phyloP scores from a whole-genome alignment of 2,888 invertebrate genomes.

The Netelia fuscicornis region DNA sequence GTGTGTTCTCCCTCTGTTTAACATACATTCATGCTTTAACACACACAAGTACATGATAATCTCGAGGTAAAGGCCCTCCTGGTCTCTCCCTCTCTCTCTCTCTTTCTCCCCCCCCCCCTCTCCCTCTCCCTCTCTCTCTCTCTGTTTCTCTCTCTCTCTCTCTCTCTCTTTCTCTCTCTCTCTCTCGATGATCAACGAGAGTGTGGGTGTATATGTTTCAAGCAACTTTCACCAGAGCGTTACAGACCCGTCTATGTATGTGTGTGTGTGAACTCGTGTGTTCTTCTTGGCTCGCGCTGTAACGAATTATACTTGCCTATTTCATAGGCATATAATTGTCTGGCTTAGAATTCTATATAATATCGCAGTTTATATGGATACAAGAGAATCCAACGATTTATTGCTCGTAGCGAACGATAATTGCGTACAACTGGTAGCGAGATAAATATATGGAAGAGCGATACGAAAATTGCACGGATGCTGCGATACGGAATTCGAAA shows the following conservation, averaged over 20 bases:
- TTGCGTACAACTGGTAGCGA: slow-evolving; percentile 36
- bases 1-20: slow-evolving; percentile 3
- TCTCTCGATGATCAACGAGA: slow-evolving; percentile 38
- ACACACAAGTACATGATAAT: slow-evolving; percentile 16
- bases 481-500: neutral
- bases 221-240: slow-evolving; percentile 48
- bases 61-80: neutral
- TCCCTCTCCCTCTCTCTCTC: neutral
- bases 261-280: neutral
- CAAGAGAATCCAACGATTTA: slow-evolving; percentile 13
- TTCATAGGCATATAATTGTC: slow-evolving; percentile 24
- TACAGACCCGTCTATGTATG: neutral
- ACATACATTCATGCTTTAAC: slow-evolving; percentile 25
- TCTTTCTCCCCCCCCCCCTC: neutral
- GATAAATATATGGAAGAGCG: slow-evolving; percentile 36
- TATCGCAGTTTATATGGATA: neutral
- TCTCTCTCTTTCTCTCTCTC: neutral
- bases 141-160: neutral
- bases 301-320: slow-evolving; percentile 15
- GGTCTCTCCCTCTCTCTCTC: neutral
- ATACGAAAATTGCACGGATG: slow-evolving; percentile 14
- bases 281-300: neutral
- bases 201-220: slow-evolving; percentile 33
- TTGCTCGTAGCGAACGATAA: slow-evolving; percentile 15
- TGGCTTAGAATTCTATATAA: neutral